Evolutionary conservation across 2,888 invertebrate species (phyloP), one percentile per base, ranked within the genome.

Genomic region (Herminia tarsipennalis): DNA sequence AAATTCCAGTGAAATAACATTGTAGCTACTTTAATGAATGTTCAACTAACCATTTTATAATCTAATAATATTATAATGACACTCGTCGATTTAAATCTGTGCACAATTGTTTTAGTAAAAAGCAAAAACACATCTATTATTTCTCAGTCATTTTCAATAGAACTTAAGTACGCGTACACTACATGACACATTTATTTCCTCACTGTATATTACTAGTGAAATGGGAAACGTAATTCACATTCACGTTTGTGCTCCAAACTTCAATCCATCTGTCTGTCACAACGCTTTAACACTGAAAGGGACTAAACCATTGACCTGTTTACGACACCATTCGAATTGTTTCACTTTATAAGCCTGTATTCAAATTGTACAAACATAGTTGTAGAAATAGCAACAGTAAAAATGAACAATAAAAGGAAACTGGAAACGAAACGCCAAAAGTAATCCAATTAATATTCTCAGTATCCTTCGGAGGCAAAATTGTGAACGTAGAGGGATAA

Each of bases 211-310:
- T 25, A 16, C 14, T 25, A 25, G 25, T 17, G 35, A 55, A 60
- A 65, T 59, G 41, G 40, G 35, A 36, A 65, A 49, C 45, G 61
- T 59, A 59, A 60, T 66, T 65, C 62, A 61, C 45, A 40, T 60
- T 49, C 44, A 60, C 35, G 47, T 65, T 49, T 42, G 61, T 59
- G 61, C 41, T 60, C 60, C 41, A 36, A 60, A 56, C 55, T 59
- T 59, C 55, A 33, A 55, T 57, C 45, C 56, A 55, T 65, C 44
- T 61, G 40, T 49, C 50, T 55, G 56, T 60, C 62, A 61, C 34
- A 38, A 12, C 36, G 40, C 50, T 61, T 61, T 65, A 65, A n/a
- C 30, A 37, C 22, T 60, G 56, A 60, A 60, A 42, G 49, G 61
- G 39, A 60, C 49, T 60, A 45, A 58, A 14, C 5, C 18, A 27